These are phyloP conservation scores for Xenopus laevis DNA, from an alignment of 2,113 vertebrate species.

Conservation along the genomic window DNA sequence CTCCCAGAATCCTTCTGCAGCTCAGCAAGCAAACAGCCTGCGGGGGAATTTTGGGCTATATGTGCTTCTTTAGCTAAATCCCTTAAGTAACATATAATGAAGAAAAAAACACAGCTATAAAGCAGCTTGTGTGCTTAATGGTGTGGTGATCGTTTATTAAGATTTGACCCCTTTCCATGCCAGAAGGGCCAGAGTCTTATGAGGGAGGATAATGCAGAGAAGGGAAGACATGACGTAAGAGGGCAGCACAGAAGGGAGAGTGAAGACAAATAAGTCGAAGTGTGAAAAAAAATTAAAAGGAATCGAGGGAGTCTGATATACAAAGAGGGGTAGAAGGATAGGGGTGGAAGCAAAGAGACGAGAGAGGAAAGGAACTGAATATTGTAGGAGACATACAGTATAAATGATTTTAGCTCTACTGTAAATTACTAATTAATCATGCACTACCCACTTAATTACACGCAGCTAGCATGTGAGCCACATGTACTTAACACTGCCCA, in stretches of 20 bases:
- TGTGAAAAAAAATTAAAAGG: neutral
- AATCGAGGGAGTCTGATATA: neutral
- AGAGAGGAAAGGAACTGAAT: neutral
- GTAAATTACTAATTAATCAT: slow-evolving; percentile 29
- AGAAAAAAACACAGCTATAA: slow-evolving; percentile 18
- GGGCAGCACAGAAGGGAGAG: neutral
- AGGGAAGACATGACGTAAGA: neutral
- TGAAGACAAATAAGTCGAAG: neutral
- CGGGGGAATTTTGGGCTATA: slow-evolving; percentile 25
- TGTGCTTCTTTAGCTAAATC: slow-evolving; percentile 21
- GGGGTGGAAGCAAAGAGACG: neutral
- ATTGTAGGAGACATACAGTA: neutral
- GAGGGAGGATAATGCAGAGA: slow-evolving; percentile 3
- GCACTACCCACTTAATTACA: slow-evolving; percentile 21
- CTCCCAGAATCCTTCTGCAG: slow-evolving; percentile 32
- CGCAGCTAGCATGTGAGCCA: neutral
- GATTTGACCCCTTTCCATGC: slow-evolving; percentile 30
- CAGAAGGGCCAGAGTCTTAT: slow-evolving; percentile 19
- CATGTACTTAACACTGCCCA: neutral
- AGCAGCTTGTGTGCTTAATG: slow-evolving; percentile 18
- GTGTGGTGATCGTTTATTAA: slow-evolving; percentile 22
- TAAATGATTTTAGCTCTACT: slow-evolving; percentile 16
- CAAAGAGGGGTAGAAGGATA: neutral
- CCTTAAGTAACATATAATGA: slow-evolving; percentile 21
- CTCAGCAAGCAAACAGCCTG: slow-evolving; percentile 15